Base-by-base conservation (phyloP, 2,888 invertebrate species). In the Beris morrisii region DNA sequence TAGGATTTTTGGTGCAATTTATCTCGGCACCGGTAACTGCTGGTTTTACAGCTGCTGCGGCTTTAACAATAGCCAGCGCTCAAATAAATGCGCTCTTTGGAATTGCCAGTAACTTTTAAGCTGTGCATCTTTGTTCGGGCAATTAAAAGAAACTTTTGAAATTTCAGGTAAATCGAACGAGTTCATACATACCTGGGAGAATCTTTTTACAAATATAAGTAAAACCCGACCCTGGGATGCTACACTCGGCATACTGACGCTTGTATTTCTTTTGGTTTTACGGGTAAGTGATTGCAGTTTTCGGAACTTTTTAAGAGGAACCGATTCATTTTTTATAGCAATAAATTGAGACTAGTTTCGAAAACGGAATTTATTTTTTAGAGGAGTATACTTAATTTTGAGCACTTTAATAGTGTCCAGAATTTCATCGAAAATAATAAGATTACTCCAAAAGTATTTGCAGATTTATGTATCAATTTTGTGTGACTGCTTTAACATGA, bases 1-100 rank as follows among this genome's bases (percentile, higher is more conserved):
- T 93, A 70, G 89, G 93, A 54, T 92, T 93, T 74, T 81, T 94
- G 0, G 84, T 93, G 53, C 90, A 92, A 74, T 94, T 93, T 75
- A 92, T 95, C 77, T 93, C 93, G 0, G 85, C 87, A 71, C 93
- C 94, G 0, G 93, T 94, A 3, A 91, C 91, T 32, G 86, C 88
- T 52, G 93, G 91, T 0, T 95, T 95, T 76, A 93, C 93, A 0
- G 86, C 91, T 6, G 93, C 93, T 0, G 94, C 94, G 0, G 93
- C 94, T 12, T 76, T 93, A 56, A 92, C 91, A 58, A 94, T 95
- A 71, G 91, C 87, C 4, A 88, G 89, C 3, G 87, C 92, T 0
- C 94, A 95, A 77, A 80, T 93, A 12, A 91, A 89, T 75, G 84
- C 87, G 1, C 81, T 93, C 4, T 84, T 93, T 68, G 90, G 91